Evolutionary conservation across 2,113 vertebrate species (phyloP), one percentile per base, ranked within the genome.

Genomic region (Vicugna pacos): DNA sequence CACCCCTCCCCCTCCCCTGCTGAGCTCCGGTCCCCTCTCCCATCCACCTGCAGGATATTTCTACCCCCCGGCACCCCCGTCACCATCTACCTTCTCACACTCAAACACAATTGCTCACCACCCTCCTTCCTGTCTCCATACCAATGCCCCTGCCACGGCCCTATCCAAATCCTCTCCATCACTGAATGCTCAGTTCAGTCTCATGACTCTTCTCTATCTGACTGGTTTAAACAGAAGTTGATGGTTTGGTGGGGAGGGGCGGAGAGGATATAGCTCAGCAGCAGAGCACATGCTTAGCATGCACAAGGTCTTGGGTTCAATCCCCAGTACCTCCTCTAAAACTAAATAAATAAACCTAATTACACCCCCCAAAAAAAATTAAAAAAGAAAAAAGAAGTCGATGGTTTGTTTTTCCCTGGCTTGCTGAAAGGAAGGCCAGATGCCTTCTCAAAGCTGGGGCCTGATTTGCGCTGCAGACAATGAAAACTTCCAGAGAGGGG

Each of bases 1-100:
- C 2, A n/a, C 3, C 52, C 42, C 0, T 0, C 16, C 6, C 35
- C 42, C 77, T 52, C 48, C 20, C 30, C n/a, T 42, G 38, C 38
- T 42, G 32, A 81, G 35, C 4, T 52, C 22, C 5, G 56, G 8
- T 32, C 30, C 30, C 50, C 22, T 6, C 76, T 80, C 67, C 64
- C 54, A 32, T 17, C 19, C 16, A 62, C 46, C 67, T 65, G 22
- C 6, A 35, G n/a, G 52, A 2, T 3, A 0, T 5, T 9, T 48
- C 5, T 12, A 13, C 58, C 15, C 38, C 35, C 9, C 3, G 14
- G 19, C 2, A 7, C 20, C 48, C 32, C 28, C 80, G 17, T 0
- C n/a, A 15, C 30, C 24, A 1, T 54, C 76, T 19, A 15, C 24
- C 14, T 62, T 38, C 58, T 76, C 60, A 67, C 28, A 48, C 12